Evolutionary conservation across 2,888 invertebrate species (phyloP).

Genomic region (Asteroscopus sphinx): DNA sequence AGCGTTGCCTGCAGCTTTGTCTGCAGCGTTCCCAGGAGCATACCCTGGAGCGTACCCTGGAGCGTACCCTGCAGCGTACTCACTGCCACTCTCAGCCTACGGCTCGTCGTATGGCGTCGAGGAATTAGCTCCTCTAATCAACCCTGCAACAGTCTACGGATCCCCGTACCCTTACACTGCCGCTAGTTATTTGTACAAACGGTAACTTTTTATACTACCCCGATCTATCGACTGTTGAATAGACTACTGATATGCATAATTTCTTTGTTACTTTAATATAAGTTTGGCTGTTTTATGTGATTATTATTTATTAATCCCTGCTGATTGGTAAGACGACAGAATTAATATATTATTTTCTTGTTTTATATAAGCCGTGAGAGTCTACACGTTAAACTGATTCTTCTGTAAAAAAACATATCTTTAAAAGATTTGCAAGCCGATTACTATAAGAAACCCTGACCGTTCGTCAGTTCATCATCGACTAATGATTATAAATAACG

Average conservation of each 20-base stretch:
- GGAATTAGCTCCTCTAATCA: conserved; percentile 59
- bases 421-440: too few relatives aligned
- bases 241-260: conserved; percentile 8
- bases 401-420: too few relatives aligned
- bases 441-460: too few relatives aligned
- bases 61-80: conserved; percentile 23
- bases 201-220: conserved; percentile 22
- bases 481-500: too few relatives aligned
- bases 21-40: conserved; percentile 5
- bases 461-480: too few relatives aligned
- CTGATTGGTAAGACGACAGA: not conserved
- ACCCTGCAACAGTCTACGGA: conserved; percentile 57
- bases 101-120: conserved; percentile 65
- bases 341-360: too few relatives aligned
- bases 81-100: conserved; percentile 66
- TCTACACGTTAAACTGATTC: too few relatives aligned
- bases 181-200: conserved; percentile 29
- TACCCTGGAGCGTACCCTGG: conserved; percentile 10
- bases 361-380: too few relatives aligned
- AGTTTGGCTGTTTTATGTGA: conserved; percentile 26
- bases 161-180: conserved; percentile 61
- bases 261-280: conserved; percentile 29
- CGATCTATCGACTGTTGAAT: not conserved
- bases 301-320: conserved; percentile 11
- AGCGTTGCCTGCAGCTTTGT: conserved; percentile 18